Evolutionary conservation across 1,140 invertebrate species (phyloP), one percentile per base, ranked within the genome.

Genomic region (Aricia agestis): DNA sequence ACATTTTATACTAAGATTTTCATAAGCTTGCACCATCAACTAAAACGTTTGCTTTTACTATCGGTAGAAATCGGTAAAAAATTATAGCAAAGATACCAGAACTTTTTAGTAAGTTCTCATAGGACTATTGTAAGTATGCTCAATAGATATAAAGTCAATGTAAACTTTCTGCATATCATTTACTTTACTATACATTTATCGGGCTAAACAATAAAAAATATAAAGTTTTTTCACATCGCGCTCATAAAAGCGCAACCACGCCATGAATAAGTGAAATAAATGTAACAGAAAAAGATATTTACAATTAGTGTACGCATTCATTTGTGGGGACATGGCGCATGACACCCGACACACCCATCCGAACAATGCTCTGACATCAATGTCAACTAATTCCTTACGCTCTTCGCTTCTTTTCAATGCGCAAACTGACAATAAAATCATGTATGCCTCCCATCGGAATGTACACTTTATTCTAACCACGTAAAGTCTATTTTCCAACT

Each of bases 311-410:
- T 68, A 52, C 67, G 75, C 72, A 77, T 74, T 63, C 76, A 75
- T 78, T 78, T 78, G 76, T 74, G 76, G 76, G 73, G 69, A 81
- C 75, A 75, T 77, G 73, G 67, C 73, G 31, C 57, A 52, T 79
- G 82, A 80, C 81, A 78, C 75, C 76, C 72, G 76, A 79, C 80
- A 81, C 78, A 83, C 79, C 76, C 77, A 74, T 77, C 71, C 68
- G 74, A 57, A 84, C 80, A 82, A 80, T 75, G 72, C 57, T 66
- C 70, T 68, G 75, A 79, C 81, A 81, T 88, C 82, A 89, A 85
- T 89, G 86, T 75, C 76, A 78, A 78, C 83, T 87, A 86, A 89
- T 88, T 89, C 77, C 84, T 84, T 84, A 87, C 86, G 86, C 80
- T 83, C 74, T 75, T 73, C 82, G 80, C 82, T 77, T 80, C 81